Base-by-base conservation (phyloP, 64 coral and sea anemone genomes). In the Acropora yongei region DNA sequence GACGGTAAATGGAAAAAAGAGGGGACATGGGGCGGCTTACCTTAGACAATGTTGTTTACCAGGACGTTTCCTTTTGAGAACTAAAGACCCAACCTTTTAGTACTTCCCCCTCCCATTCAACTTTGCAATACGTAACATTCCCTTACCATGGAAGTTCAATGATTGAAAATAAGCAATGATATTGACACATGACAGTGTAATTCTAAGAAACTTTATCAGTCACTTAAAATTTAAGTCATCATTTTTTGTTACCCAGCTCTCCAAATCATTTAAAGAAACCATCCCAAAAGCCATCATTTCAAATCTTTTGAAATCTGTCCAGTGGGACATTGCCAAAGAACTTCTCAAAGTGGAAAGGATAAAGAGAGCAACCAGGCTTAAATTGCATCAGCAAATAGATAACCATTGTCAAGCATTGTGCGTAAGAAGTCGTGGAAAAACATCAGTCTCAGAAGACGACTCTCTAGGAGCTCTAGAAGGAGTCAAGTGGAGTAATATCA, bases 291-390 rank as follows among this genome's bases (percentile, higher is more conserved):
- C 5, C 3, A 41, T 67, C 3, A 71, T 74, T 16, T 67, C 83
- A 13, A 87, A 87, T 42, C 57, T 74, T 20, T 20, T 47, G 6
- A 17, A 18, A 1, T 72, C 63, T 87, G 57, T 87, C 13, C 41
- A 87, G 47, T 87, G 83, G 83, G 83, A 86, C 5, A 86, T 86
- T 72, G 83, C 83, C 3, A 45, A 74, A 18, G 68, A 87, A 46
- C 13, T 51, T 18, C 12, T 86, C 1, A 47, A 12, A 17, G 30
- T 72, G 16, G 10, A 60, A 8, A 71, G 83, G 8, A 86, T 86
- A 8, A 86, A 86, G 41, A 40, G 41, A 86, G 65, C 61, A 68
- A 65, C 30, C 2, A 86, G 43, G 67, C 49, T 87, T 30, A 63
- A 73, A 44, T 47, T 87, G 6, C 30, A 73, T 3, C 47, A 72